Evolutionary conservation across 2,797 vertebrate species (phyloP), one percentile per base, ranked within the genome.

Genomic region (Anomalospiza imberbis): DNA sequence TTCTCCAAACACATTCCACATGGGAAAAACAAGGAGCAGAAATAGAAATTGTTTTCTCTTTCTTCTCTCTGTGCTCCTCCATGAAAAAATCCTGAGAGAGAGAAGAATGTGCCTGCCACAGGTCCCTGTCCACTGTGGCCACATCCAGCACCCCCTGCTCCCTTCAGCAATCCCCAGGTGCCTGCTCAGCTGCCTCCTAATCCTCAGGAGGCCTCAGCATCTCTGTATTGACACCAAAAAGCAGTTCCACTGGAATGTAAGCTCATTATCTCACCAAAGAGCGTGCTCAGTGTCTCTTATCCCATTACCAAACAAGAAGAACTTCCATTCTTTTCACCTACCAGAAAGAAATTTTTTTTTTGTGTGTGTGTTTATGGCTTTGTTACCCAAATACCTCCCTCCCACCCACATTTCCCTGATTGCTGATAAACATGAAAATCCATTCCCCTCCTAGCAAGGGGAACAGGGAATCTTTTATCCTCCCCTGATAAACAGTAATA

Each of bases 381-480:
- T 78, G 79, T 92, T 73, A 85, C 51, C 50, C 50, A 65, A 71
- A 79, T 2, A 38, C 31, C 61, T 88, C 70, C 66, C 61, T 91
- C 83, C 47, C 21, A 40, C 57, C 60, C 65, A 80, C 58, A 42
- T 86, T 94, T 66, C 26, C 74, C 60, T 0, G 2, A 62, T 62
- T 71, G 70, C 32, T 62, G 91, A 92, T 96, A 77, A 79, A 88
- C 80, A 78, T 6, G 32, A 91, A 92, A 95, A 94, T 87, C 90
- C 83, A 65, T 89, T 85, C 88, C n/a, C 34, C 58, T 88, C 61
- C 75, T 32, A 85, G 90, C 80, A 72, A 57, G 72, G 17, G 66
- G 79, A 89, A 25, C 51, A 67, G 72, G 47, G 54, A 73, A 94
- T 91, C 90, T 89, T 94, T 94, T 93, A 93, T 94, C 84, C 88